Conservation (phyloP, 2,797 vertebrate genomes). For the Hypotaenidia okinawae region DNA sequence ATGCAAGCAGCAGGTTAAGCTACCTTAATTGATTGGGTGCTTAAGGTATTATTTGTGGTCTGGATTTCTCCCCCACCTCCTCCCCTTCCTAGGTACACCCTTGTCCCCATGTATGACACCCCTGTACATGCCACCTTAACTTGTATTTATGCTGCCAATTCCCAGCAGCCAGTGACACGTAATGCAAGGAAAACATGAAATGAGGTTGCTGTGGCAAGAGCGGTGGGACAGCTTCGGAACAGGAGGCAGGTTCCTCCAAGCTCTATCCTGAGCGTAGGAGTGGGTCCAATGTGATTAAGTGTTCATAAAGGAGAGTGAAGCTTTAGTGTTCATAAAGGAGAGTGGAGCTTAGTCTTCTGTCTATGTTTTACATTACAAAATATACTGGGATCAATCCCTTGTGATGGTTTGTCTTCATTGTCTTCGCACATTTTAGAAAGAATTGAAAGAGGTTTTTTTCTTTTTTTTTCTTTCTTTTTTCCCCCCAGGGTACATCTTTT, state of each 20-base stretch:
- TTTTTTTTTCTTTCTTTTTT: fast-evolving
- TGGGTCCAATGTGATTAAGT: background rate
- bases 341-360: background rate
- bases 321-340: background rate
- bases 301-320: background rate
- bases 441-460: background rate
- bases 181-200: background rate
- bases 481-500: background rate
- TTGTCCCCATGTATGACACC: background rate
- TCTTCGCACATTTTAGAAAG: background rate
- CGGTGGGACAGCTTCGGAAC: background rate
- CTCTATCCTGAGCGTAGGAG: background rate
- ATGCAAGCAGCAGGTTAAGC: constrained; percentile 23
- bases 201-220: background rate
- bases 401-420: background rate
- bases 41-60: constrained; percentile 23
- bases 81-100: background rate
- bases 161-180: background rate
- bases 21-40: constrained; percentile 17
- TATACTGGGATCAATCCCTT: background rate
- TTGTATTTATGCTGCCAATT: background rate
- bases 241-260: background rate
- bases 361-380: background rate
- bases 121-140: background rate
- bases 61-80: background rate